Conservation (phyloP, 2,113 vertebrate species). For the Sebastes schlegelii region DNA sequence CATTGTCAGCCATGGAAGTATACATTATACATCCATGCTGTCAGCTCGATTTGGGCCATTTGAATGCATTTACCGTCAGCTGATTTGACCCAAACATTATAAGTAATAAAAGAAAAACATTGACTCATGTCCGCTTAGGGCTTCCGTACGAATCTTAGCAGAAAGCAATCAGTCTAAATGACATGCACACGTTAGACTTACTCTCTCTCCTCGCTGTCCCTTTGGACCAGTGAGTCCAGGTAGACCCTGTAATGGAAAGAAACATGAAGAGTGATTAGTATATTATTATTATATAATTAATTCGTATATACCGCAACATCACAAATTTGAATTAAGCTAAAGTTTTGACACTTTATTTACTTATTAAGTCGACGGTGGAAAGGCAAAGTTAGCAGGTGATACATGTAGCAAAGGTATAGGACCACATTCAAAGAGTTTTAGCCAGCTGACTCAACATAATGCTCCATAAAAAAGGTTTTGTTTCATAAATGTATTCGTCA, state of each 20-base stretch:
- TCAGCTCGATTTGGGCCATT: too few species aligned
- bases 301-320: too few species aligned
- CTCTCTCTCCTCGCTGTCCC: constrained; percentile 92
- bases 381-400: not conserved
- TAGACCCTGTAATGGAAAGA: constrained; percentile 80
- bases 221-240: constrained; percentile 85
- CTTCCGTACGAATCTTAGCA: too few species aligned
- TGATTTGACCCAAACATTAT: too few species aligned
- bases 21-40: too few species aligned
- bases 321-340: not conserved
- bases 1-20: too few species aligned
- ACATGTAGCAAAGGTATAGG: not conserved
- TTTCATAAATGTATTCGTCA: not conserved
- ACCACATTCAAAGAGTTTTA: not conserved
- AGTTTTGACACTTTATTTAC: not conserved
- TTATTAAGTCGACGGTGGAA: not conserved
- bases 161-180: not conserved
- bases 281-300: too few species aligned
- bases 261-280: not conserved
- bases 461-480: not conserved
- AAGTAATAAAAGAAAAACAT: too few species aligned
- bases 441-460: not conserved
- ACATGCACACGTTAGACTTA: constrained; percentile 71
- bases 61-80: too few species aligned
- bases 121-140: too few species aligned